Conservation (phyloP, 2,888 invertebrate genomes). For the Drosophila mayaguana region DNA sequence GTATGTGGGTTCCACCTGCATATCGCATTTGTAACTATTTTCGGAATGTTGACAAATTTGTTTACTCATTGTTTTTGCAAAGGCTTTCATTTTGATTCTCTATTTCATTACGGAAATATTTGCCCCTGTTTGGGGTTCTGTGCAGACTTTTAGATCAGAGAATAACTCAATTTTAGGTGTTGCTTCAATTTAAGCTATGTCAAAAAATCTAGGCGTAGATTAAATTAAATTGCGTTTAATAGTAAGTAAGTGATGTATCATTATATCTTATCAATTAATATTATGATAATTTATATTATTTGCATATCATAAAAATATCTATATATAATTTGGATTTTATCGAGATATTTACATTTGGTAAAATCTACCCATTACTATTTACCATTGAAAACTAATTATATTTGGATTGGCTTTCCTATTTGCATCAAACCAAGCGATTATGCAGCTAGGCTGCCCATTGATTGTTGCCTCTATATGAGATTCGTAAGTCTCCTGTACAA, state of each 20-base stretch:
- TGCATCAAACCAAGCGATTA: too few relatives aligned
- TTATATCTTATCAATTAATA: too few relatives aligned
- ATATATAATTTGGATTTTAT: too few relatives aligned
- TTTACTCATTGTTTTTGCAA: background rate
- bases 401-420: background rate
- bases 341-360: too few relatives aligned
- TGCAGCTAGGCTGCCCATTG: too few relatives aligned
- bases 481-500: too few relatives aligned
- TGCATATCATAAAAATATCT: too few relatives aligned
- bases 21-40: slow-evolving; percentile 1
- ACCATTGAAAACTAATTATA: too few relatives aligned
- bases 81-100: background rate
- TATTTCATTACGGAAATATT: slow-evolving; percentile 4
- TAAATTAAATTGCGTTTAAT: background rate
- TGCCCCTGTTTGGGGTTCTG: background rate
- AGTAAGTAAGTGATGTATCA: too few relatives aligned
- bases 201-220: background rate
- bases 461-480: background rate
- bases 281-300: too few relatives aligned
- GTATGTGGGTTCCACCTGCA: background rate
- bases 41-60: slow-evolving; percentile 6
- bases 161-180: background rate
- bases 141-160: background rate
- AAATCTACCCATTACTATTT: too few relatives aligned
- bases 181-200: too few relatives aligned